Evolutionary conservation across 2,888 invertebrate species (phyloP).

Genomic region (Nudaria mundana): DNA sequence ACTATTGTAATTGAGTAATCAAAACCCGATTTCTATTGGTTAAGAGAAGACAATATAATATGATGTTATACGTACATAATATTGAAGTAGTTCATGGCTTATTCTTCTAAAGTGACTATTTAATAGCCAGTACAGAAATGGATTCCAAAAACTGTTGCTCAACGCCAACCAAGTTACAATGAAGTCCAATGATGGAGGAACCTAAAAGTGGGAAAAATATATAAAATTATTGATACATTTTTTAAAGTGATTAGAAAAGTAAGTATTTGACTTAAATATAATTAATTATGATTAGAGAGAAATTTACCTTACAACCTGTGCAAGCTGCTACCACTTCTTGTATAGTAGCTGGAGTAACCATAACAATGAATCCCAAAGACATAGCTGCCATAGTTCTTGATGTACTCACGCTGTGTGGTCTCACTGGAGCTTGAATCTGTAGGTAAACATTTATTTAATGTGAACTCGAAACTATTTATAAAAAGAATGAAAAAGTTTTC

Average conservation of each 20-base stretch:
- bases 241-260: no score
- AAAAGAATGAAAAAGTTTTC: no score
- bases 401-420: slow-evolving; percentile 89
- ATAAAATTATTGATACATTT: no score
- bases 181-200: slow-evolving; percentile 91
- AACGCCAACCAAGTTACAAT: slow-evolving; percentile 92
- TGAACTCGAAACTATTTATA: no score
- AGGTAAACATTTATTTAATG: neutral
- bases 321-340: slow-evolving; percentile 95
- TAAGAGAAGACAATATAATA: no score
- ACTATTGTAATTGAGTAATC: no score
- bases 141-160: slow-evolving; percentile 95
- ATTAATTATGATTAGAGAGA: neutral
- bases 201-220: slow-evolving; percentile 57
- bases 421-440: slow-evolving; percentile 72
- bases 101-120: slow-evolving; percentile 92
- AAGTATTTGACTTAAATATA: neutral
- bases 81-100: slow-evolving; percentile 87
- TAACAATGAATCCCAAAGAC: slow-evolving; percentile 94
- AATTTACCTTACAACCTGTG: slow-evolving; percentile 88
- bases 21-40: no score
- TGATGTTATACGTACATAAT: slow-evolving; percentile 84
- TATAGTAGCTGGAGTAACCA: slow-evolving; percentile 95
- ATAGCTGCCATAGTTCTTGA: slow-evolving; percentile 95
- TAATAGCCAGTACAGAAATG: slow-evolving; percentile 93